Base-by-base conservation (phyloP, 2,888 invertebrate species). In the Athetis lepigone region DNA sequence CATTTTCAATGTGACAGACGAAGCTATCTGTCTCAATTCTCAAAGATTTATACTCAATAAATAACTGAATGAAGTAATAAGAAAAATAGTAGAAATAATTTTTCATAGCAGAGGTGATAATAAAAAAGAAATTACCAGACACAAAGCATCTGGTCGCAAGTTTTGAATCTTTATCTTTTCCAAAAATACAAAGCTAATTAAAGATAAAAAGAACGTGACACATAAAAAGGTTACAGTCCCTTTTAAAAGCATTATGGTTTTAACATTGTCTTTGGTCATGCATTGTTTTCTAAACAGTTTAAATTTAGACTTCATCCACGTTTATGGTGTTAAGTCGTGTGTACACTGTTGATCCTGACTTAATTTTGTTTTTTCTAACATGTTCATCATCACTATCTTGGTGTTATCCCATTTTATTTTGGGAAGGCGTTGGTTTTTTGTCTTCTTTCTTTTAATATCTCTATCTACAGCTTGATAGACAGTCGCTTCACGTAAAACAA, bases 211-310 rank as follows among this genome's bases (percentile, higher is more conserved):
- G 77, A 74, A 59, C 62, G 66, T 56, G 65, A 65, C 68, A 73
- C 63, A 59, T 68, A 79, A 81, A 79, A 77, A 71, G 66, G 62
- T 54, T 62, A 64, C 40, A 37, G 47, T 52, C 46, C 59, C 64
- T 65, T 79, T 55, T 63, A 42, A 62, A 75, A 77, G 73, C 70
- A 70, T 62, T 62, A 70, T 45, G 23, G 63, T 55, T 58, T 70
- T 67, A 86, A 89, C 85, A 80, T 79, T 77, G 84, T 84, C 85
- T 73, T 66, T 70, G 71, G 86, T 90, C 92, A 92, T 91, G 92
- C 91, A 90, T 90, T 92, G 92, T 93, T 90, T 88, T 88, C 82
- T 81, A 92, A 92, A 93, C 92, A 92, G 66, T 80, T 79, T 81
- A 86, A 84, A 81, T 80, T 80, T 70, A 81, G 79, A 75, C 58